These are phyloP conservation scores for Oceanites oceanicus DNA, from an alignment of 2,113 vertebrate genomes.

Conservation along the genomic window DNA sequence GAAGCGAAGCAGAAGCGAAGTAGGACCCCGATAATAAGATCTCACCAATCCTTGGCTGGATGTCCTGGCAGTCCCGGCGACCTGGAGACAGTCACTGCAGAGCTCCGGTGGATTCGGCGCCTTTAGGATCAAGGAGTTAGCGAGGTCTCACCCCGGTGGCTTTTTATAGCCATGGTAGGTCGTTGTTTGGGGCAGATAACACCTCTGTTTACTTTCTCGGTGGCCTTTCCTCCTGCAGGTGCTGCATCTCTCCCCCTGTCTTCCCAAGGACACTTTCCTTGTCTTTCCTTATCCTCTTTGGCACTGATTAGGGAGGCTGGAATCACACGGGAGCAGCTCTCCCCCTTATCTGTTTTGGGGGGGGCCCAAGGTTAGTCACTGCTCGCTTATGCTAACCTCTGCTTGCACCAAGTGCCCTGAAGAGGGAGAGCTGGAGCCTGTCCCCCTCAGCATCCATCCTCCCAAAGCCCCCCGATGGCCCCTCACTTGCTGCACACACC, in stretches of 20 bases:
- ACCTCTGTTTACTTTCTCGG: conserved; percentile 12
- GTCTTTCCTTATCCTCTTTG: neutral
- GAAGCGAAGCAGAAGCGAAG: neutral
- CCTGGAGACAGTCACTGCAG: neutral
- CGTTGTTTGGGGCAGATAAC: neutral
- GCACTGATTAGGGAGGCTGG: conserved; percentile 4
- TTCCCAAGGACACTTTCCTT: conserved; percentile 40
- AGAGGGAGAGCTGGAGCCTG: conserved; percentile 53
- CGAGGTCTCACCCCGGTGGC: rapidly evolving
- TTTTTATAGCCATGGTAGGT: conserved; percentile 33
- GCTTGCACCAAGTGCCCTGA: neutral
- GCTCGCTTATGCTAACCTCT: neutral
- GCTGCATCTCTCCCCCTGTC: neutral
- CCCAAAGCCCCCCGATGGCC: rapidly evolving
- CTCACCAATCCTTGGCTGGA: conserved; percentile 56
- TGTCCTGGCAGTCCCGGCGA: neutral
- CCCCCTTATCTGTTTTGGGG: neutral
- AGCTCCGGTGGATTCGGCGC: neutral
- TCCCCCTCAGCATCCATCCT: neutral
- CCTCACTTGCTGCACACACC: neutral
- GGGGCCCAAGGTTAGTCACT: neutral
- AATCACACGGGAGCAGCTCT: neutral
- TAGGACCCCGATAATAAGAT: conserved; percentile 4
- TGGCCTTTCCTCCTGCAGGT: neutral
- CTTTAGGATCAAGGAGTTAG: neutral